Base-by-base conservation (phyloP, 2,797 vertebrate species). In the Danio choprae region DNA sequence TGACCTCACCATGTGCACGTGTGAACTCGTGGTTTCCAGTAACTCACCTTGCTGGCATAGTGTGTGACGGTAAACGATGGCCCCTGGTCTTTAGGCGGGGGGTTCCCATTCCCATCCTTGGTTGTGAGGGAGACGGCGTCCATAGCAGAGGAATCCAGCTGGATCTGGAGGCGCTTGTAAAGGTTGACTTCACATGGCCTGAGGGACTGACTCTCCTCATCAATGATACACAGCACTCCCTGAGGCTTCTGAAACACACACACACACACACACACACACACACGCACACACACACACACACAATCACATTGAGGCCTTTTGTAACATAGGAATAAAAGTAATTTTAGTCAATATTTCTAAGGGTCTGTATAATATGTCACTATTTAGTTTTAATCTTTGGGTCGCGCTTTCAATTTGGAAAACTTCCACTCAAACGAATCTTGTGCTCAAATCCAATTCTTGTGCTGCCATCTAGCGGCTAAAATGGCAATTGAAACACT, bases 71-170 rank as follows among this genome's bases (percentile, higher is more conserved):
- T 96, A 88, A 99, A 98, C 1, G 93, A 92, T 0, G 92, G 92
- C 29, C 95, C 94, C 70, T 95, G 95, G 84, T 96, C 96, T 91
- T 94, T 96, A 46, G 94, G 93, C 6, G 96, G 92, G 0, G 96
- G 93, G 76, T 98, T 99, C 64, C 97, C 97, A 1, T 99, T 99
- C 76, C 97, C 97, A 36, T 98, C 97, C 89, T 96, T 97, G 65
- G 92, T 91, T 15, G 95, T 94, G 36, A 95, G 93, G 84, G 95
- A 95, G 8, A 98, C 90, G 0, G 93, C 87, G 0, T 93, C 94
- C 36, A 90, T 91, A 4, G 92, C 92, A 41, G 87, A 91, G 2
- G 94, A 88, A 74, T 96, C 96, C 79, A 98, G 87, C 85, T 95
- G 96, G 36, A 90, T 84, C 4, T 96, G 96, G 38, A 99, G 88